Evolutionary conservation across 2,888 invertebrate species (phyloP), one percentile per base, ranked within the genome.

Genomic region (Noctua comes): DNA sequence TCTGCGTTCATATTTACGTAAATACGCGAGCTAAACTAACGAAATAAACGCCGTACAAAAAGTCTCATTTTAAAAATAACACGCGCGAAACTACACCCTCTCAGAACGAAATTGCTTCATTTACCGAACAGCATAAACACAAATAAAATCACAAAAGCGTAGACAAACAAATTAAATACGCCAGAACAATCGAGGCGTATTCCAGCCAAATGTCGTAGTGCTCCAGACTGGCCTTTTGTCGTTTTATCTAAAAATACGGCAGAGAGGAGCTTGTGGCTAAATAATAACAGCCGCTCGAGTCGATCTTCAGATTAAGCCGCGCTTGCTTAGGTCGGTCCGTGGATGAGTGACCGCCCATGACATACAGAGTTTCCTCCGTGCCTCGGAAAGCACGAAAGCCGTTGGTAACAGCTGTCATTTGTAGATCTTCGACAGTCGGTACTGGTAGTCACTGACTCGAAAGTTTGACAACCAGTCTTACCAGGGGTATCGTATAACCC

Each of bases 191-290:
- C 71, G 72, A 31, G 80, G 54, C 66, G 70, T 77, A 51, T 59
- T 77, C 57, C 46, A 70, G 57, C 31, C 68, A 76, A 81, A 72
- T 76, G 40, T 82, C 77, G 69, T 78, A 86, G 59, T 62, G 57
- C 48, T 68, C 31, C 16, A 78, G 59, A 62, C 64, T 69, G 87
- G 79, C 73, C 73, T 83, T 86, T 85, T 27, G 48, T 51, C 24
- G 73, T 75, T 79, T 69, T 72, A 54, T 77, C 73, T 86, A 79
- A 86, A 83, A 86, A 86, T 86, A 86, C 75, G 36, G n/a, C 57
- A n/a, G n/a, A n/a, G 51, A 51, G 8, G 24, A 24, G n/a, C 57
- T n/a, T 11, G n/a, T n/a, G n/a, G n/a, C n/a, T 57, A n/a, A n/a
- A 57, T 51, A 51, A 51, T 21, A 51, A 51, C 57, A 57, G n/a